Conservation (phyloP, 2,113 vertebrate species). For the Pangasianodon hypophthalmus region DNA sequence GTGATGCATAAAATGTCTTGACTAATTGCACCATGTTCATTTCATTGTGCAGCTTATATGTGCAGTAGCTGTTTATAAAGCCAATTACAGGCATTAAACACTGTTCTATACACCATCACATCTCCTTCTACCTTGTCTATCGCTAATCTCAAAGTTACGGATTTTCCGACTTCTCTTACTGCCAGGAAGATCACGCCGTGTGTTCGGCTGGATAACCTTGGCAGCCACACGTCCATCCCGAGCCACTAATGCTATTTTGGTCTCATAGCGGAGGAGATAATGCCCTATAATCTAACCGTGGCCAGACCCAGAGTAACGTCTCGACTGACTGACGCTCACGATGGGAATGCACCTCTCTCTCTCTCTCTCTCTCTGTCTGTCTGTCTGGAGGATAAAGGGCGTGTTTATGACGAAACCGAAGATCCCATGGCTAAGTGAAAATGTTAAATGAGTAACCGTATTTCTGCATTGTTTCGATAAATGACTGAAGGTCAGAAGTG, state of each 20-base stretch:
- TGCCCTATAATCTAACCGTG: slow-evolving; percentile 47
- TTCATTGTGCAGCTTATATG: neutral
- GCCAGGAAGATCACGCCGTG: slow-evolving; percentile 14
- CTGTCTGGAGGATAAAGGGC: neutral
- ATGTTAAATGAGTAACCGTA: neutral
- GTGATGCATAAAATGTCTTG: neutral
- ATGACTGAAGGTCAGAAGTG: neutral
- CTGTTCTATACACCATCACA: neutral
- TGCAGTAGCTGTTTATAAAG: neutral
- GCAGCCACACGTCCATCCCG: slow-evolving; percentile 43
- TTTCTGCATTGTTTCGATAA: neutral
- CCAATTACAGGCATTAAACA: neutral
- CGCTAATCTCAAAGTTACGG: neutral
- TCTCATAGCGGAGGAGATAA: slow-evolving; percentile 60
- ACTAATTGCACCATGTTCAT: neutral
- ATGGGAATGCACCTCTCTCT: neutral
- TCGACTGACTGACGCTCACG: slow-evolving; percentile 22
- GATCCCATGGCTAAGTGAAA: neutral
- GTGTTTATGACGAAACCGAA: neutral
- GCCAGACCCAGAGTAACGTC: slow-evolving; percentile 16
- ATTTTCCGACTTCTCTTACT: neutral
- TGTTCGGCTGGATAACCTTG: slow-evolving; percentile 41
- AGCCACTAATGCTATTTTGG: slow-evolving; percentile 58
- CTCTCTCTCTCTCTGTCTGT: neutral
- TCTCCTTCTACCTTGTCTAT: neutral